phyloP scores from a whole-genome alignment of 92 coral and sea anemone species.

The Ricordea florida region DNA sequence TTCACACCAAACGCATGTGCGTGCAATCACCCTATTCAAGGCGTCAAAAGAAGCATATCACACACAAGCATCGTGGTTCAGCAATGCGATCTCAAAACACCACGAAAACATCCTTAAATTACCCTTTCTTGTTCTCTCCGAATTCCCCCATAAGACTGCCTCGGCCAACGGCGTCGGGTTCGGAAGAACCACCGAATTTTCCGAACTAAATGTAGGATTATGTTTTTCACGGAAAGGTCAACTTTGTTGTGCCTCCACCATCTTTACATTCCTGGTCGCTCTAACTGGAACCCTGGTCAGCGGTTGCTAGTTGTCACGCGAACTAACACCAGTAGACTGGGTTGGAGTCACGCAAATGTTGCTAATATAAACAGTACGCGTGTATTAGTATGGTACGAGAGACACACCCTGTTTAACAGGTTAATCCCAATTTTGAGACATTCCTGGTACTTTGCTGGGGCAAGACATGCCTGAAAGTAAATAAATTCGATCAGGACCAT shows the following conservation, averaged over 20 bases:
- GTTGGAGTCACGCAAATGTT: conserved; percentile 36
- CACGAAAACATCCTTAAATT: conserved; percentile 24
- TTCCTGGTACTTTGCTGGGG: too few species aligned
- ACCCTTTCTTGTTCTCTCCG: conserved; percentile 92
- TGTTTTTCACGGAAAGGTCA: conserved; percentile 84
- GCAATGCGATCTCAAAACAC: conserved; percentile 46
- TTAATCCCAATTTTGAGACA: too few species aligned
- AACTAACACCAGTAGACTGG: conserved; percentile 28
- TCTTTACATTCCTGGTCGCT: conserved; percentile 93
- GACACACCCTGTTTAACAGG: too few species aligned
- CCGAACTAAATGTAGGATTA: conserved; percentile 33
- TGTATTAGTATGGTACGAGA: too few species aligned
- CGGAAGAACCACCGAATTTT: conserved; percentile 16
- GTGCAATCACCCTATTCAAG: conserved; percentile 56
- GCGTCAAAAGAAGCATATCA: conserved; percentile 59
- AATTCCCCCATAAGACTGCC: conserved; percentile 85
- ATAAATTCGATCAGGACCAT: too few species aligned
- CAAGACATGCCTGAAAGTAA: too few species aligned
- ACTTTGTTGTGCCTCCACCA: conserved; percentile 86
- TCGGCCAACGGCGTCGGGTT: conserved; percentile 30
- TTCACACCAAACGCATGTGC: conserved; percentile 55
- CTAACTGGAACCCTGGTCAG: conserved; percentile 95
- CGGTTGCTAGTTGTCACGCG: conserved; percentile 70
- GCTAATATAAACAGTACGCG: too few species aligned
- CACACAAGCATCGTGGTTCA: conserved; percentile 69